These are phyloP conservation scores for Cynodonichthys magdalenae DNA, from an alignment of 2,797 vertebrate species.

Conservation along the genomic window DNA sequence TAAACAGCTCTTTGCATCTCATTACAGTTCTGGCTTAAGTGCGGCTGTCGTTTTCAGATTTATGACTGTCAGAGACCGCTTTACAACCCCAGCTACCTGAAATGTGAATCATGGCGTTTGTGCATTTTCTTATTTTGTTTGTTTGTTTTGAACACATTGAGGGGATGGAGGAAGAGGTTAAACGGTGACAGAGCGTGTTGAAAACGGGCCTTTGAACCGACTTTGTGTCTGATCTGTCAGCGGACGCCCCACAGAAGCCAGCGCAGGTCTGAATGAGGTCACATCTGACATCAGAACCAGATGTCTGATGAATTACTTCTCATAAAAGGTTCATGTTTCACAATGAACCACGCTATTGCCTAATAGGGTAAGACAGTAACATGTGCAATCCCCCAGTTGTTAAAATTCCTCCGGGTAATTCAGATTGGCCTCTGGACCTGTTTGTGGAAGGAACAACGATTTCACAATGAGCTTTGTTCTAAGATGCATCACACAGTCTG, in stretches of 20 bases:
- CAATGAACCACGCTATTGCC: slow-evolving; percentile 64
- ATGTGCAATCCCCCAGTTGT: slow-evolving; percentile 48
- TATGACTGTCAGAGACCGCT: slow-evolving; percentile 1
- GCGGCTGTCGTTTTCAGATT: background rate
- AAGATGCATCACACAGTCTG: slow-evolving; percentile 2
- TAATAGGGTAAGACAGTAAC: slow-evolving; percentile 64
- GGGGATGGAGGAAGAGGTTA: slow-evolving; percentile 12
- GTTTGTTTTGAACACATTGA: slow-evolving; percentile 2
- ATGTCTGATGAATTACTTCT: slow-evolving; percentile 73
- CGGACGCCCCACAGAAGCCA: slow-evolving; percentile 38
- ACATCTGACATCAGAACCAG: slow-evolving; percentile 69
- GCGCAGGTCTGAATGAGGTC: slow-evolving; percentile 50
- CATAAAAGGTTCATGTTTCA: slow-evolving; percentile 71
- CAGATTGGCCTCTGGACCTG: slow-evolving; percentile 45
- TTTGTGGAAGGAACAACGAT: slow-evolving; percentile 33
- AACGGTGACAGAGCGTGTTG: slow-evolving; percentile 33
- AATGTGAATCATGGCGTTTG: slow-evolving; percentile 5
- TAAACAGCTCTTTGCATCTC: slow-evolving; percentile 6
- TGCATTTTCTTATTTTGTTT: slow-evolving; percentile 14
- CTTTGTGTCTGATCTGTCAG: slow-evolving; percentile 52
- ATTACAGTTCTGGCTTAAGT: background rate
- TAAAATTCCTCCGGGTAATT: slow-evolving; percentile 71
- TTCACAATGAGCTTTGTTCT: slow-evolving; percentile 36
- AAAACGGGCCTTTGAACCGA: slow-evolving; percentile 37
- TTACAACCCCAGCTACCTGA: slow-evolving; percentile 12